Evolutionary conservation across 2,113 vertebrate genomes (phyloP), one percentile per base, ranked within the genome.

Genomic region (Lipophrys pholis): DNA sequence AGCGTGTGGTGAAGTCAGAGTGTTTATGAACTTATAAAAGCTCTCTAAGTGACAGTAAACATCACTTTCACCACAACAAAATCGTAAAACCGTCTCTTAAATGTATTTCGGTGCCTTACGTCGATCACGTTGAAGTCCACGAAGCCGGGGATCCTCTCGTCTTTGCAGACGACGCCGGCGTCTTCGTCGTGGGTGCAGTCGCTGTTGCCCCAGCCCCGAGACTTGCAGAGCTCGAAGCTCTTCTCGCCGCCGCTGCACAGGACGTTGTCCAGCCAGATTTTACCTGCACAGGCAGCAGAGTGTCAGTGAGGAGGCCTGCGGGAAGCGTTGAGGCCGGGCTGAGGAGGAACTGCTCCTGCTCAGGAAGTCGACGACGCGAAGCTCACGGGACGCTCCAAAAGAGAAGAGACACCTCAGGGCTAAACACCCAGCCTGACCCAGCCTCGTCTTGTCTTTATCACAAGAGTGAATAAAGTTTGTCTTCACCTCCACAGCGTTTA

Each of bases 111-210:
- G 3, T 8, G 1, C 81, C 94, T 91, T 90, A 99, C 98, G 85
- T 99, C 96, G 0, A 99, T 99, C 77, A 97, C 84, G 0, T 99
- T 99, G 43, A 96, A 95, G 81, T 99, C 96, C 12, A 93, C 88
- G 62, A 95, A 97, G 81, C 97, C 96, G 0, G 95, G 94, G 11
- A 98, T 95, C 73, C 94, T 94, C 86, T 98, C 95, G 0, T 99
- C 96, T 87, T 96, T 97, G 92, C 98, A 99, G 82, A 99, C 85
- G 0, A 99, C 95, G 0, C 98, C 97, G 0, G 97, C 97, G 0
- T 99, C 98, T 53, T 99, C 98, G 30, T 99, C 97, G 0, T 99
- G 98, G 52, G 96, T 99, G 86, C 98, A 99, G 93, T 99, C 98
- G 0, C 96, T 99, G 93, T 96, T 97, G 0, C 96, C 96, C 97